Evolutionary conservation across 2,888 invertebrate genomes (phyloP).

Genomic region (Amphipyra berbera): DNA sequence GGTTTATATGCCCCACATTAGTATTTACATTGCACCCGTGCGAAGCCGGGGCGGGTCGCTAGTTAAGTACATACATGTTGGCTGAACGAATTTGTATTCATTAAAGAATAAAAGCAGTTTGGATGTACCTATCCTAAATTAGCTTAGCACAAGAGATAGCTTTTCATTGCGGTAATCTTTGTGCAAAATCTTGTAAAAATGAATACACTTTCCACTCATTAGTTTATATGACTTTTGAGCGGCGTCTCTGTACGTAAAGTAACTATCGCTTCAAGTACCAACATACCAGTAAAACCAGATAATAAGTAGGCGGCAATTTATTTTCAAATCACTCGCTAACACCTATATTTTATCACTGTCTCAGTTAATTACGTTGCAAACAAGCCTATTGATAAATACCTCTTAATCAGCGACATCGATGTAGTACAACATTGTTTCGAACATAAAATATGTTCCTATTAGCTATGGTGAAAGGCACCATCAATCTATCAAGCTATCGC

Average conservation of each 20-base stretch:
- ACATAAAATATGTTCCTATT: constrained; percentile 6
- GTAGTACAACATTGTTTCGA: neutral
- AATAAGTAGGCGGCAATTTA: neutral
- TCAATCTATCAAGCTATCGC: neutral
- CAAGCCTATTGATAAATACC: constrained; percentile 7
- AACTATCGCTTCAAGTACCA: neutral
- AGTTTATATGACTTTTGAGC: neutral
- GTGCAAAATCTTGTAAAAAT: too few species aligned
- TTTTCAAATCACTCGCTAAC: neutral
- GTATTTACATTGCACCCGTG: too few species aligned
- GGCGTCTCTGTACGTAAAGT: neutral
- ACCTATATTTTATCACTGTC: constrained; percentile 2
- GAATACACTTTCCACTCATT: too few species aligned
- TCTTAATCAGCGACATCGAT: neutral
- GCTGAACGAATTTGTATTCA: too few species aligned
- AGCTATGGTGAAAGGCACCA: neutral
- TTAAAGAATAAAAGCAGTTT: too few species aligned
- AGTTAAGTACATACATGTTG: too few species aligned
- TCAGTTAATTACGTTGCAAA: constrained; percentile 10
- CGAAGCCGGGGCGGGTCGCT: too few species aligned
- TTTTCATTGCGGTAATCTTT: too few species aligned
- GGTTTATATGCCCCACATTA: too few species aligned
- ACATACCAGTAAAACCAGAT: neutral
- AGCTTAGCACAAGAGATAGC: too few species aligned
- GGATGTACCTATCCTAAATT: too few species aligned